These are phyloP conservation scores for Tetramorium alpestre DNA, from an alignment of 1,140 invertebrate genomes.

Conservation along the genomic window DNA sequence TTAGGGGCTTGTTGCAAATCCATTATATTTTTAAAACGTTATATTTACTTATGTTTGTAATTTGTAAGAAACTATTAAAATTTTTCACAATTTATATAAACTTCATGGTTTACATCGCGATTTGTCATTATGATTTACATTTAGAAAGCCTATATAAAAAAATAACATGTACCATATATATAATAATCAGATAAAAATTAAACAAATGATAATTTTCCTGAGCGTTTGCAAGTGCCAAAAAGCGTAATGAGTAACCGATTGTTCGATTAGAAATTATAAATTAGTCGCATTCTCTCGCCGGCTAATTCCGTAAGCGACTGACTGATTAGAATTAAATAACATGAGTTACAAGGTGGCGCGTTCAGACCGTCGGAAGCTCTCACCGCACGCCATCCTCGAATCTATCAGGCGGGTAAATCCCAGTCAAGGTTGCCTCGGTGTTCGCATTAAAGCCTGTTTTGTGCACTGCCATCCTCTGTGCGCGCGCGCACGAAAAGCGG, in stretches of 20 bases:
- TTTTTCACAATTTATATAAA: neutral
- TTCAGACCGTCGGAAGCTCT: constrained; percentile 54
- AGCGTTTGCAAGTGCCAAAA: neutral
- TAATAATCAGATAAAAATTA: neutral
- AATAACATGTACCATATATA: neutral
- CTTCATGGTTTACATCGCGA: neutral
- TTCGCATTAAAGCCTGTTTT: constrained; percentile 57
- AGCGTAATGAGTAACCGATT: constrained; percentile 18
- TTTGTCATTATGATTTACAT: neutral
- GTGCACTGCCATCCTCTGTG: constrained; percentile 40
- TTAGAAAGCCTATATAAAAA: neutral
- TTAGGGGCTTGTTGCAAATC: neutral
- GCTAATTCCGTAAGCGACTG: constrained; percentile 54
- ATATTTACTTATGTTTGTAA: neutral
- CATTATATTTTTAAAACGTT: neutral
- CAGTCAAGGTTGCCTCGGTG: constrained; percentile 71
- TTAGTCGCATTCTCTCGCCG: constrained; percentile 22
- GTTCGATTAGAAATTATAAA: constrained; percentile 51
- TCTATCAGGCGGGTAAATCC: constrained; percentile 74
- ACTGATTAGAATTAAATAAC: constrained; percentile 73
- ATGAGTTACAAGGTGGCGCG: constrained; percentile 65
- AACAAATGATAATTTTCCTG: neutral
- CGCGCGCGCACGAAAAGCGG: constrained; percentile 19
- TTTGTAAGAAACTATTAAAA: neutral
- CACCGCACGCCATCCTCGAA: constrained; percentile 75